Percentiles rank a stretch among this genome's conserved stretches.
Conservation (phyloP, 1,140 invertebrate species). For the Cydia strobilella region DNA sequence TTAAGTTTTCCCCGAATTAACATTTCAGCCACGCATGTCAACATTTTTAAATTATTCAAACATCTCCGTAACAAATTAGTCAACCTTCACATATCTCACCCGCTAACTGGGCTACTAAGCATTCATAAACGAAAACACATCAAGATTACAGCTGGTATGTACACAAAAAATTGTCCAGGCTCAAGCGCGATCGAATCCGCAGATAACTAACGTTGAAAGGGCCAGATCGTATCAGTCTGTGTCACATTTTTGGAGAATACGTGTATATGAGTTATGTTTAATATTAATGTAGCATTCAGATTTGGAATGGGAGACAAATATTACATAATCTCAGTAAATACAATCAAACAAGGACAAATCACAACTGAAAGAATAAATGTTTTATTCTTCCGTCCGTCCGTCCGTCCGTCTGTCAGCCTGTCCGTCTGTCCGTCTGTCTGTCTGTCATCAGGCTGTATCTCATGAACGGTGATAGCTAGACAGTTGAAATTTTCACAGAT, state of each 20-base stretch:
- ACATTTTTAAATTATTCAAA: conserved; percentile 6
- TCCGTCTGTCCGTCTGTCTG: no score
- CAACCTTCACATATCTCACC: conserved; percentile 34
- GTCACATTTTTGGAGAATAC: conserved; percentile 29
- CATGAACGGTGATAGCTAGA: no score
- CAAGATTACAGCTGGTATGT: conserved; percentile 53
- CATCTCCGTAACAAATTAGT: conserved; percentile 62
- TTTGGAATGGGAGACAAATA: not conserved
- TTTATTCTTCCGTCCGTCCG: no score
- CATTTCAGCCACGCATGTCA: not conserved
- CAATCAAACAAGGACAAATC: no score
- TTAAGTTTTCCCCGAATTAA: not conserved
- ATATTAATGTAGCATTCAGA: not conserved
- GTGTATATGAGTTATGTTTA: conserved; percentile 20
- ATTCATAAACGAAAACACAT: conserved; percentile 58
- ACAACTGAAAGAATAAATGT: no score
- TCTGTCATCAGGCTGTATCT: no score
- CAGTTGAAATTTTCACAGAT: no score
- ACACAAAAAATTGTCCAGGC: conserved; percentile 60
- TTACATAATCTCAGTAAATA: not conserved
- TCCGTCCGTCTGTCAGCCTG: no score
- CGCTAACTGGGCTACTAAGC: conserved; percentile 52
- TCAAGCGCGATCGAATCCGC: conserved; percentile 51
- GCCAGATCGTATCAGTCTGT: conserved; percentile 50
- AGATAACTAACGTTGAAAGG: conserved; percentile 68